Evolutionary conservation across 2,113 vertebrate genomes (phyloP), one percentile per base, ranked within the genome.

Genomic region (Lanius ludovicianus): DNA sequence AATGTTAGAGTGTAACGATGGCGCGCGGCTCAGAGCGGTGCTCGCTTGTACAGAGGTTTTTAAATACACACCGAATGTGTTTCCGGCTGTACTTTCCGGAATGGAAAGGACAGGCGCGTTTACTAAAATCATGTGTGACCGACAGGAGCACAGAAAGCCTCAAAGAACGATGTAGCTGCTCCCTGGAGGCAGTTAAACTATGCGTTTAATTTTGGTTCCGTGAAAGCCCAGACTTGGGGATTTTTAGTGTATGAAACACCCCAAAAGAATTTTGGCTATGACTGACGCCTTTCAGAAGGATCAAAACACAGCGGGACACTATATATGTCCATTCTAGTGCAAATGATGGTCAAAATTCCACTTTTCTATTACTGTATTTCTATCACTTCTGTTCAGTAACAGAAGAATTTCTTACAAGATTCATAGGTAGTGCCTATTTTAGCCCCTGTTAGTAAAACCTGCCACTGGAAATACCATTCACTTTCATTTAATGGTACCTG

Each of bases 41-140:
- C 16, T 5, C 2, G 11, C 63, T 56, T 6, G 8, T 11, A 2
- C 6, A 3, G 24, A 6, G 12, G 31, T 11, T 80, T 80, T 53
- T 42, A 31, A 62, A 60, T 2, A n/a, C 31, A n/a, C 46, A 13
- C 11, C 2, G 2, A 42, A 9, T 15, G 3, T 2, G 1, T 46
- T 52, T 22, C 65, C 21, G 12, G 4, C 24, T 14, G 0, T 18
- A 2, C 13, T 1, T 10, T 31, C 21, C 3, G 2, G 21, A 30
- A 47, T 7, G 46, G 19, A 3, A 6, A 39, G 3, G 50, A 15
- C 28, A 8, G 44, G 35, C 7, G 4, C 9, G 1, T 52, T 64
- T 14, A 10, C 14, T 50, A 30, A 65, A 53, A 52, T 3, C 9
- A 15, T 11, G 50, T 7, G 57, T 28, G 24, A 16, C 22, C 12